Conservation (phyloP, 1,140 invertebrate genomes). For the Apis florea region DNA sequence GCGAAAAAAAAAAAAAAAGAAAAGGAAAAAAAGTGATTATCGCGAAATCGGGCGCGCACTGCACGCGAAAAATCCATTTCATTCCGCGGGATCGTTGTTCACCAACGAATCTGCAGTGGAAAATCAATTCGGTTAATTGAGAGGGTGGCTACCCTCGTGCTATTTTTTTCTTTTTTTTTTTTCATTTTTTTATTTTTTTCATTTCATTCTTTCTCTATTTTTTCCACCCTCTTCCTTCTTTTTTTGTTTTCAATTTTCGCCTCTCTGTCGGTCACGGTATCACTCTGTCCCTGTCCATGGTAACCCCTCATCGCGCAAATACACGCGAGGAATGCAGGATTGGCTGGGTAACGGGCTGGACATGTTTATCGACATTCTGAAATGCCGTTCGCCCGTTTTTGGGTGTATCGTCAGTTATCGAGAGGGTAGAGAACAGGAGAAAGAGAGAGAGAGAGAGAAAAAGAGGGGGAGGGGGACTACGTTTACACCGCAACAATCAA, state of each 20-base stretch:
- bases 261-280: slow-evolving; percentile 26
- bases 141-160: slow-evolving; percentile 52
- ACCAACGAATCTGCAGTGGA: slow-evolving; percentile 60
- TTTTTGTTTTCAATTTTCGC: not conserved
- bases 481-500: slow-evolving; percentile 65
- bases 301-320: slow-evolving; percentile 61
- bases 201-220: not conserved
- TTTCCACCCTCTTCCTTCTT: not conserved
- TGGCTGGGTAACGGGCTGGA: slow-evolving; percentile 65
- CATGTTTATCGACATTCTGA: slow-evolving; percentile 74
- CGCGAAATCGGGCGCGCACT: slow-evolving; percentile 9
- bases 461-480: not conserved
- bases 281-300: slow-evolving; percentile 1
- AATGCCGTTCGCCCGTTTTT: slow-evolving; percentile 62
- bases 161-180: slow-evolving; percentile 9
- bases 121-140: slow-evolving; percentile 75
- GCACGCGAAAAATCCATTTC: slow-evolving; percentile 58
- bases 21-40: slow-evolving; percentile 34
- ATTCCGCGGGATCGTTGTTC: slow-evolving; percentile 48
- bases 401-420: slow-evolving; percentile 53
- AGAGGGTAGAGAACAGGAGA: not conserved
- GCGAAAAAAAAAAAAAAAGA: no score
- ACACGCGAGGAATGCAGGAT: slow-evolving; percentile 68
- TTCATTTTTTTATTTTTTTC: no score
- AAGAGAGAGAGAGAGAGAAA: not conserved